These are phyloP conservation scores for Toxostoma redivivum DNA, from an alignment of 2,113 vertebrate species.

Conservation along the genomic window DNA sequence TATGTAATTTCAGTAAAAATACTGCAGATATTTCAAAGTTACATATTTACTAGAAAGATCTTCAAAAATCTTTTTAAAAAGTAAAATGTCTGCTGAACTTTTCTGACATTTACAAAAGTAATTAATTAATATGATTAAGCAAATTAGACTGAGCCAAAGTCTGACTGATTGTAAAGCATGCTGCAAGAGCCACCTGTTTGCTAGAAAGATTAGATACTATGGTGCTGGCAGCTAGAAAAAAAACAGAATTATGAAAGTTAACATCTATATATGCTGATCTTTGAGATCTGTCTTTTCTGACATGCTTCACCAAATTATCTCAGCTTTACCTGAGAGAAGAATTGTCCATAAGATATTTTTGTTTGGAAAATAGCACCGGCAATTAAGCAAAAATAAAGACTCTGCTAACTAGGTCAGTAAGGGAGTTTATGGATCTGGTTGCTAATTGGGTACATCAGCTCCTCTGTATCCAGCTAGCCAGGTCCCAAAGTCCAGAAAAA, in stretches of 20 bases:
- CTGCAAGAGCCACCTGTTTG: constrained; percentile 70
- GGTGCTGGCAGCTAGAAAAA: constrained; percentile 50
- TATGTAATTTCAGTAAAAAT: background rate
- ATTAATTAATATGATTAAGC: constrained; percentile 73
- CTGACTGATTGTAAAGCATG: constrained; percentile 67
- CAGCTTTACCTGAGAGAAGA: background rate
- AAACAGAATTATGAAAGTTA: constrained; percentile 19
- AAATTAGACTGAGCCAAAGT: constrained; percentile 64
- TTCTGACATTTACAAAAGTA: constrained; percentile 71
- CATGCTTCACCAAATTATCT: background rate
- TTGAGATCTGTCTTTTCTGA: background rate
- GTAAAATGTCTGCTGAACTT: constrained; percentile 64
- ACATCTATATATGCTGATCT: background rate
- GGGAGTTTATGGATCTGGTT: background rate
- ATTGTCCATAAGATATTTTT: background rate
- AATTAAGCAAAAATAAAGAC: background rate
- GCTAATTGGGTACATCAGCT: background rate
- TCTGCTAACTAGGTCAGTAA: background rate
- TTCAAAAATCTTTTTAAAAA: constrained; percentile 42
- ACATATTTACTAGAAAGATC: constrained; percentile 51
- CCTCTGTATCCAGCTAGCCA: background rate
- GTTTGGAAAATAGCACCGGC: background rate
- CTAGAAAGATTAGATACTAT: constrained; percentile 54
- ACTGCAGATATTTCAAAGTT: constrained; percentile 46
- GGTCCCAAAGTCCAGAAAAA: background rate